Evolutionary conservation across 2,113 vertebrate genomes (phyloP).

Genomic region (Esox niger): DNA sequence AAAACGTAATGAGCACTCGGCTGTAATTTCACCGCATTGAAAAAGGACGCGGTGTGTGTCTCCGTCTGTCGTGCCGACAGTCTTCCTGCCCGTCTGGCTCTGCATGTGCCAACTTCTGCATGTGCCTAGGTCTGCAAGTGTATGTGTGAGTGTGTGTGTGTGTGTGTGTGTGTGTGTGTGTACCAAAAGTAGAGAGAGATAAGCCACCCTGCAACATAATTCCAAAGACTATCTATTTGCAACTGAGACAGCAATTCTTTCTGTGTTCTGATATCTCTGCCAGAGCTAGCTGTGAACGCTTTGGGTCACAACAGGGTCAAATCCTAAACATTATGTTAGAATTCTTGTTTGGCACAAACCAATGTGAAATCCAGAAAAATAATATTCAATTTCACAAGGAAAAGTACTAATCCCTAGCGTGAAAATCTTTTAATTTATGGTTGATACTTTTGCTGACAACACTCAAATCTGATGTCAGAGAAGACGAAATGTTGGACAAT

Average conservation of each 20-base stretch:
- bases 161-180: not conserved
- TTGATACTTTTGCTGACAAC: no score
- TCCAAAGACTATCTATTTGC: not conserved
- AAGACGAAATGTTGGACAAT: no score
- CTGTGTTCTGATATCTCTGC: not conserved
- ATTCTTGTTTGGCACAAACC: not conserved
- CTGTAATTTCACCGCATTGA: no score
- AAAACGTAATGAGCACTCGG: no score
- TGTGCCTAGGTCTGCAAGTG: not conserved
- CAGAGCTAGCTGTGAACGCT: not conserved
- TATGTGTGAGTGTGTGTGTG: not conserved
- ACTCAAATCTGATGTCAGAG: no score
- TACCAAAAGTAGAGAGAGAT: not conserved
- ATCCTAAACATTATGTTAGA: not conserved
- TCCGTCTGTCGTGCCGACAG: not conserved
- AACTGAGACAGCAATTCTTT: not conserved
- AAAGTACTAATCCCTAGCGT: no score
- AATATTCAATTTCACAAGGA: no score
- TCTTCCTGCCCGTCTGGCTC: no score
- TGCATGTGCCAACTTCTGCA: not conserved
- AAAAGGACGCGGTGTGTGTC: not conserved
- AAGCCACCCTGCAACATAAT: not conserved
- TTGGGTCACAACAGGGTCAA: no score
- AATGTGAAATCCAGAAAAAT: not conserved
- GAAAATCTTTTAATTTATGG: no score